Base-by-base conservation (phyloP, 2,113 vertebrate species). In the Stegostoma tigrinum region DNA sequence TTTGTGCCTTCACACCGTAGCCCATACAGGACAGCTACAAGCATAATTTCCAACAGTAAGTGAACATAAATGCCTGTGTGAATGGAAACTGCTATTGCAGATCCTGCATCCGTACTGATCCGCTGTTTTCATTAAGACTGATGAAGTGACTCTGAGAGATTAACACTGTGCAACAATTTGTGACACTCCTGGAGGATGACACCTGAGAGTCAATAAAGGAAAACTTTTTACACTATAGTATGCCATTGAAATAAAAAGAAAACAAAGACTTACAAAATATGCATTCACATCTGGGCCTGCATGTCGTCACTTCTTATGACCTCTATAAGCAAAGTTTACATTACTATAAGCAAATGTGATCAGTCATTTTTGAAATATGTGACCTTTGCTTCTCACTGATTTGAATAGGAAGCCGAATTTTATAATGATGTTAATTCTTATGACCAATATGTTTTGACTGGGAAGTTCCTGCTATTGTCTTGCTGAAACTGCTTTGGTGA, bases 351-450 rank as follows among this genome's bases (percentile, higher is more conserved):
- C 93, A 94, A 87, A n/a, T 68, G 93, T 70, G 67, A 67, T 70
- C 66, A 75, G 68, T 95, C 68, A 95, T 45, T 34, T 95, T 95
- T 72, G 45, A 95, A 95, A 95, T 75, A 72, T 95, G 94, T 95
- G 94, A 72, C 94, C 94, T 95, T 72, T 75, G 68, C 68, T 75
- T 72, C 67, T 95, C 52, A 72, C 68, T 95, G 42, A 75, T 72
- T 45, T 72, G 68, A 95, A 95, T 75, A 95, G 67, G 68, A 95
- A 95, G 42, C 42, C 52, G 94, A 75, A 75, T 75, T 72, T 34
- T 72, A 95, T 95, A 52, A 95, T 95, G 68, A 95, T 95, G 45
- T 95, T 95, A 72, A 95, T 70, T 72, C 94, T 52, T 52, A 72
- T 52, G 30, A 34, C 14, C 72, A 72, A 95, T 95, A 52, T 95